phyloP scores from a whole-genome alignment of 1,140 invertebrate genomes.

The Papilio helenus region DNA sequence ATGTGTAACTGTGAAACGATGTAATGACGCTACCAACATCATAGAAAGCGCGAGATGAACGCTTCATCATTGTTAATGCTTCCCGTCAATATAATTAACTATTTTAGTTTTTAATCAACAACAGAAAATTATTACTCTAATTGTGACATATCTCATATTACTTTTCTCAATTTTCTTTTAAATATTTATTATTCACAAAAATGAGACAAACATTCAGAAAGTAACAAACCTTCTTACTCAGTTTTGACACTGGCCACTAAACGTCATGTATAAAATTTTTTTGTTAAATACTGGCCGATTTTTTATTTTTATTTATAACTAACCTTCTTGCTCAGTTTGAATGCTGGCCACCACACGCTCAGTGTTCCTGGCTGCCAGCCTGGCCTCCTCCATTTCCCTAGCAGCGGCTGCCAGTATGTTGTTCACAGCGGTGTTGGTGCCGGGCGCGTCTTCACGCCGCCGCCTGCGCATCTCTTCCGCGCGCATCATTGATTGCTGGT shows the following conservation, averaged over 20 bases:
- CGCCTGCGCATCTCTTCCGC: constrained; percentile 73
- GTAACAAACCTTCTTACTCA: neutral
- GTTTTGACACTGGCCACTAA: neutral
- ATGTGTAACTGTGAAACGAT: constrained; percentile 16
- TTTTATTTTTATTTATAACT: neutral
- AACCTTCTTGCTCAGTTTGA: constrained; percentile 72
- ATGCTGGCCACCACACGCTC: constrained; percentile 70
- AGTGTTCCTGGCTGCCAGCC: constrained; percentile 53
- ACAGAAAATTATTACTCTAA: neutral
- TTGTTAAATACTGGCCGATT: constrained; percentile 68
- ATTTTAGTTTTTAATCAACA: neutral
- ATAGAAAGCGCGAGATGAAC: constrained; percentile 10
- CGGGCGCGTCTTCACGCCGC: constrained; percentile 70
- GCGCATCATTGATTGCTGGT: constrained; percentile 80
- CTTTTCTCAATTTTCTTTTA: neutral
- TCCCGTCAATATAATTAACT: neutral
- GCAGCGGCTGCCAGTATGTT: constrained; percentile 78
- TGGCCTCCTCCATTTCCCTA: constrained; percentile 77
- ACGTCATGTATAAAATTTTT: constrained; percentile 45
- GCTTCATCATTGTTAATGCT: neutral
- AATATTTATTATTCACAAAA: neutral
- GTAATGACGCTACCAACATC: constrained; percentile 1
- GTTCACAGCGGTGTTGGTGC: constrained; percentile 75
- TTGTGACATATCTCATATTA: neutral
- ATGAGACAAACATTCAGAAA: neutral